Percentiles rank a stretch among this genome's conserved stretches.
Evolutionary conservation across 2,113 vertebrate genomes (phyloP).

Genomic region (Herpetotheres cachinnans): DNA sequence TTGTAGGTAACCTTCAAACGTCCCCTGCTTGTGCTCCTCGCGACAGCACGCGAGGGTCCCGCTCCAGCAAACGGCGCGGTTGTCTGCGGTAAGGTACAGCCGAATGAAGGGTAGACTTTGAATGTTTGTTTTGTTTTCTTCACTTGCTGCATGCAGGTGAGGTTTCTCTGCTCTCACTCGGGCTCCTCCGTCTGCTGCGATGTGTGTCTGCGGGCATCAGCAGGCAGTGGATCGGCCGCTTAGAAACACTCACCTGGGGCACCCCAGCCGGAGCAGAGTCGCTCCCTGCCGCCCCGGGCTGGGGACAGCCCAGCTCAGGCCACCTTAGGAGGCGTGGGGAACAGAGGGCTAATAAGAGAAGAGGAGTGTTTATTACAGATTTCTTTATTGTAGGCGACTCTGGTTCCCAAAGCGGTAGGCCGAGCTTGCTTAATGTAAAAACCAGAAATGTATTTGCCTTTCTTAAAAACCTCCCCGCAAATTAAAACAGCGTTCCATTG

Average conservation of each 20-base stretch:
- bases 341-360: rapidly evolving
- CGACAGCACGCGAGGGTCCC: background rate
- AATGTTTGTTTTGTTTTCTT: background rate
- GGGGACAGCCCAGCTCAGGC: background rate
- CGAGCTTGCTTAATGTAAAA: background rate
- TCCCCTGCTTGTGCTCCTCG: rapidly evolving
- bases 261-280: background rate
- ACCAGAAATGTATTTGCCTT: background rate
- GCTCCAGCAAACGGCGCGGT: rapidly evolving
- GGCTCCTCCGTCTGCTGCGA: rapidly evolving
- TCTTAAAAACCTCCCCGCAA: background rate
- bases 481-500: rapidly evolving
- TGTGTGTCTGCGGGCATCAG: background rate
- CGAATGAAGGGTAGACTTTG: no score
- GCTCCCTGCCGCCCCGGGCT: background rate
- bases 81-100: no score
- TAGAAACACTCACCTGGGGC: background rate
- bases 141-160: background rate
- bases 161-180: background rate
- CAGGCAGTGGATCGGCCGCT: rapidly evolving
- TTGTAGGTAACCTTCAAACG: background rate
- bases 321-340: no score
- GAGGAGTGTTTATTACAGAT: background rate
- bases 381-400: background rate
- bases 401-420: background rate